A percentile compares a stretch with the other conserved stretches of the same genome.
phyloP scores from a whole-genome alignment of 2,888 invertebrate species.

The Coelopa pilipes region DNA sequence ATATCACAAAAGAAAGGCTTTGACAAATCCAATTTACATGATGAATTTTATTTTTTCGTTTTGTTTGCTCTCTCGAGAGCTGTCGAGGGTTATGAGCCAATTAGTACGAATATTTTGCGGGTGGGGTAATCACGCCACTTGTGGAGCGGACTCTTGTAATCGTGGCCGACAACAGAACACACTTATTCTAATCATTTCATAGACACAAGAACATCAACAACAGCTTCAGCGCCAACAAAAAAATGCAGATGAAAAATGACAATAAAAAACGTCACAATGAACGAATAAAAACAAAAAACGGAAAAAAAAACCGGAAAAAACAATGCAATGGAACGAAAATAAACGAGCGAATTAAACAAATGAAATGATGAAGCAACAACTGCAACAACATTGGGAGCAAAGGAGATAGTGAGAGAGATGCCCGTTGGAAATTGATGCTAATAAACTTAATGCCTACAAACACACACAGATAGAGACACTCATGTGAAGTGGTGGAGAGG shows the following conservation, averaged over 20 bases:
- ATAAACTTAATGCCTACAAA: no score
- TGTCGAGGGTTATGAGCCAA: background rate
- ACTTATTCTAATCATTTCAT: slow-evolving; percentile 10
- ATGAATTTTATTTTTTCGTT: background rate
- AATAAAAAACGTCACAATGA: slow-evolving; percentile 3
- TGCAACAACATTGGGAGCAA: no score
- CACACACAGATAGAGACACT: no score
- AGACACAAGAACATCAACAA: background rate
- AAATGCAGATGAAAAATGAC: no score
- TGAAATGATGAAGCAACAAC: no score
- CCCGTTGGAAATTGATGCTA: no score
- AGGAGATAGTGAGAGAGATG: no score
- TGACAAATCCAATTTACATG: no score
- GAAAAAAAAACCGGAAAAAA: background rate
- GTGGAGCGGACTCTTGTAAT: slow-evolving; percentile 6
- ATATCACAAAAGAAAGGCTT: background rate
- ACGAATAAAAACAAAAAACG: background rate
- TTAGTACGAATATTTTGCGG: slow-evolving; percentile 8
- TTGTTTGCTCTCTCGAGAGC: background rate
- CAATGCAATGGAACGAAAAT: background rate
- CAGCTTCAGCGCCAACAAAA: background rate
- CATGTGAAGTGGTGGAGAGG: no score
- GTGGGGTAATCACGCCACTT: slow-evolving; percentile 32
- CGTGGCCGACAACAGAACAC: background rate
- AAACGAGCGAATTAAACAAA: no score